Base-by-base conservation (phyloP, 2,113 vertebrate genomes). In the Grantiella picta region DNA sequence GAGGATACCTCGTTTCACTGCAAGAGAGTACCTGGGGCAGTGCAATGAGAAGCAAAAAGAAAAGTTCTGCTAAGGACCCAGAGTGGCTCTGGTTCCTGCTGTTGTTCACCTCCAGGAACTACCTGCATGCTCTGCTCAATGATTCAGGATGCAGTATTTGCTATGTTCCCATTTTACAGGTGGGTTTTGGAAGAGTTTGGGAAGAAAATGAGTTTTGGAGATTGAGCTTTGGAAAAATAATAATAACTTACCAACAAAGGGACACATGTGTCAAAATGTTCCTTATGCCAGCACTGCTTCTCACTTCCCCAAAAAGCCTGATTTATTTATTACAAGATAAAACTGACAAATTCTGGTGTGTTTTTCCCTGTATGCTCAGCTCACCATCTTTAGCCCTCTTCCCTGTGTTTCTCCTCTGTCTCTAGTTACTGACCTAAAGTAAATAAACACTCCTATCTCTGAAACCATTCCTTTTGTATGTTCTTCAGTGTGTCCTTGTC, bases 61-160 rank as follows among this genome's bases (percentile, higher is more conserved):
- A 27, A 73, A 66, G 36, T 78, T 84, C n/a, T 89, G 81, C 81
- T 53, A 12, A 73, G 64, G n/a, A 81, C 28, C 7, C 31, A 31
- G 59, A 45, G 11, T 49, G 31, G 36, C 31, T 94, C 61, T 85
- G 70, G 15, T 23, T 89, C 38, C 75, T 63, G 73, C 33, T 63
- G 33, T 31, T 0, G 0, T 63, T 91, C 3, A 0, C 33, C 65
- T 60, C 29, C 53, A 70, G 33, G 31, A 91, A 53, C 29, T 23
- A 69, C 40, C 49, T 72, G 54, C 44, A 40, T 71, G 33, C 29
- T 88, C 35, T 85, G 38, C 53, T 69, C 3, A 5, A 25, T 60
- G 75, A 76, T 76, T 79, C 89, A 71, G 40, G 57, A 82, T 16
- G 4, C 14, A 38, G 19, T 27, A 5, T 56, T 95, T 88, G 19